Base-by-base conservation (phyloP, 2,888 invertebrate genomes). In the Pyralis farinalis region DNA sequence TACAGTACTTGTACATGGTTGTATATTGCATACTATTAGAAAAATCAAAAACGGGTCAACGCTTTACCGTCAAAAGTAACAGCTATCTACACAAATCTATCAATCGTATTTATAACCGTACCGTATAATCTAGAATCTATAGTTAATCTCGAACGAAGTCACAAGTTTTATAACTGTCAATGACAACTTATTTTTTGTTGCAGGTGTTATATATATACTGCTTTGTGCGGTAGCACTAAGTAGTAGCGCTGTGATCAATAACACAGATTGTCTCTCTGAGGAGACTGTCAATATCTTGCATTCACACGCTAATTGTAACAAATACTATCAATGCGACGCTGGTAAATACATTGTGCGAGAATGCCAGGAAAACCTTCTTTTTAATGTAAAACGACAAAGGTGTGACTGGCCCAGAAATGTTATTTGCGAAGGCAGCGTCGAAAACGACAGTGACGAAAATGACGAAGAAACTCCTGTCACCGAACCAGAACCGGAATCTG, bases 381-480 rank as follows among this genome's bases (percentile, higher is more conserved):
- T 60, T 44, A 64, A 66, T 40, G 54, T 63, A 1, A 32, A 50
- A 10, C 54, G 37, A 4, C 49, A 63, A 33, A 30, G 42, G 16
- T 68, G 70, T 33, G 67, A 66, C 32, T 71, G 65, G 59, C 55
- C 65, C 1, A 27, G 47, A 1, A 53, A 58, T 9, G 68, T 71
- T 1, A 45, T 64, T 0, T 73, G 72, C 7, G 25, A 25, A 25
- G 25, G 25, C 25, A 25, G n/a, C n/a, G n/a, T 25, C 1, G 25
- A 25, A 4, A 7, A 7, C 7, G 25, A 7, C 25, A 16, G 16
- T 16, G 16, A 16, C 16, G 16, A 16, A 16, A 16, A 16, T 16
- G 16, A 16, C 5, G 31, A 33, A n/a, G 47, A 35, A 12, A 27
- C 12, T n/a, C 22, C 11, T 9, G 34, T n/a, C 11, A 1, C 34